Conservation (phyloP, 2,113 vertebrate genomes). For the Saiga tatarica region DNA sequence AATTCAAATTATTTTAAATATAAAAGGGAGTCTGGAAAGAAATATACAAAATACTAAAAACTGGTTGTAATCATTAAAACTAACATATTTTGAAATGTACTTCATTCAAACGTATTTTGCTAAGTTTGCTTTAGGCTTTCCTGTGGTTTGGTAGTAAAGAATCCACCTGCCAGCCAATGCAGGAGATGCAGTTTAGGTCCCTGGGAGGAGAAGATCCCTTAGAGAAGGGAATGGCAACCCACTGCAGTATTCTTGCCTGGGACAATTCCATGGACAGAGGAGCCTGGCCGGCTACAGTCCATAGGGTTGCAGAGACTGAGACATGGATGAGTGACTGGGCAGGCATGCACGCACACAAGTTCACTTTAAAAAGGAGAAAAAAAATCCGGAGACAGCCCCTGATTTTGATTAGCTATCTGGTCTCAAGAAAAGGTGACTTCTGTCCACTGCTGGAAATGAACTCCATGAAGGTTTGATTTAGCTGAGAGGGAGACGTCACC, state of each 20-base stretch:
- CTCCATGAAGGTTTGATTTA: neutral
- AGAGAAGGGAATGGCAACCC: neutral
- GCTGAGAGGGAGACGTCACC: neutral
- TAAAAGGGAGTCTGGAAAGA: neutral
- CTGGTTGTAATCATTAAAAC: constrained; percentile 16
- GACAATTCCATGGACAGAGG: neutral
- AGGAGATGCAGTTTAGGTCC: neutral
- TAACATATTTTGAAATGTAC: neutral
- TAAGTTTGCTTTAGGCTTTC: neutral
- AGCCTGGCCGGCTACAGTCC: neutral
- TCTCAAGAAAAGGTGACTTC: neutral
- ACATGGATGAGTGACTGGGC: neutral
- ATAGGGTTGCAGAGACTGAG: neutral
- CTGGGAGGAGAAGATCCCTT: neutral
- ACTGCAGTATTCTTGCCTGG: neutral
- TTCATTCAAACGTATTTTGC: neutral
- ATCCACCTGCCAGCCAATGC: neutral
- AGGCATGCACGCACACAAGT: neutral
- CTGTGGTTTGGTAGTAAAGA: neutral
- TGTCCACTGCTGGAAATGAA: neutral
- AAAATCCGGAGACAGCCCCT: neutral
- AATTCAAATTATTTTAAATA: neutral
- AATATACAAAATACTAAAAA: neutral
- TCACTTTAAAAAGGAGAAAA: neutral
- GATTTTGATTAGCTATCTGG: neutral